phyloP scores from a whole-genome alignment of 64 coral and sea anemone genomes.

The Pachyseris speciosa region DNA sequence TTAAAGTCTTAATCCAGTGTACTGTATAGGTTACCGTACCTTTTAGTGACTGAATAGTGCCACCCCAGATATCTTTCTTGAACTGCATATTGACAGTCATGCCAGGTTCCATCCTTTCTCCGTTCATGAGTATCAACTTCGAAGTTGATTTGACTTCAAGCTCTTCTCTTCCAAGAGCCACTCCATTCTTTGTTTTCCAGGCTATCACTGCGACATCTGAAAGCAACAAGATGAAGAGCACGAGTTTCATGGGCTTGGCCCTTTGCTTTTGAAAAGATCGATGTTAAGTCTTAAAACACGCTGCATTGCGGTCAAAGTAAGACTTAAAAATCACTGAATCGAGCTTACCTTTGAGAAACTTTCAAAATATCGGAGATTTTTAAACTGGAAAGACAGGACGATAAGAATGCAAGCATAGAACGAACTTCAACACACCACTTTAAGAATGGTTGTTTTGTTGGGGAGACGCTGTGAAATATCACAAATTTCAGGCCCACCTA shows the following conservation, averaged over 20 bases:
- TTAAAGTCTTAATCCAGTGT: too few relatives aligned
- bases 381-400: background rate
- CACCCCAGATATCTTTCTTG: background rate
- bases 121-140: background rate
- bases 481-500: background rate
- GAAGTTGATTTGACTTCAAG: slow-evolving; percentile 6
- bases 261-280: background rate
- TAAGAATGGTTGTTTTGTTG: too few relatives aligned
- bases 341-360: background rate
- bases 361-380: background rate
- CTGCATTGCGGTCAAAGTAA: background rate
- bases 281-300: background rate
- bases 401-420: background rate
- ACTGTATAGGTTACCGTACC: background rate
- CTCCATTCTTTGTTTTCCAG: background rate
- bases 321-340: background rate
- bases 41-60: background rate
- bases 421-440: too few relatives aligned
- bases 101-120: background rate
- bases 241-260: background rate
- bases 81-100: background rate
- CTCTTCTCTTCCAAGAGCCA: background rate
- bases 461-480: background rate
- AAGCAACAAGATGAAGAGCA: background rate
- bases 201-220: background rate